These are phyloP conservation scores for Heterocephalus glaber DNA, from an alignment of 2,113 vertebrate species.

Conservation along the genomic window DNA sequence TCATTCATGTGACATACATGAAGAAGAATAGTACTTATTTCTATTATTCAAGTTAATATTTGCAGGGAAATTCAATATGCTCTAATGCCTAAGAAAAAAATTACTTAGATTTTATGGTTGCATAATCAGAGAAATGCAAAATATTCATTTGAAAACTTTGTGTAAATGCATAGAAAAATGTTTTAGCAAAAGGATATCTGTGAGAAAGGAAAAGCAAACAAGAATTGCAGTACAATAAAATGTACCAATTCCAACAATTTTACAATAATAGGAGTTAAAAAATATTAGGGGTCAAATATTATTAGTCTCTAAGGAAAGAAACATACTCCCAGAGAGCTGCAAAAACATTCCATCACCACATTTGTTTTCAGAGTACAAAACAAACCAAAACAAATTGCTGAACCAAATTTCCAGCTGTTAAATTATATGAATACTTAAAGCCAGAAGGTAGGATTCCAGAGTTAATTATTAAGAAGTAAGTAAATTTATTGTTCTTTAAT, in stretches of 20 bases:
- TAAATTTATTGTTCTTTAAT: background rate
- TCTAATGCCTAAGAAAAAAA: background rate
- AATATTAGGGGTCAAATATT: background rate
- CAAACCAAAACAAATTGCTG: background rate
- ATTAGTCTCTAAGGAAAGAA: background rate
- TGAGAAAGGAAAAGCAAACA: background rate
- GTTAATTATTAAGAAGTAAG: conserved; percentile 15
- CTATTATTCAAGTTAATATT: background rate
- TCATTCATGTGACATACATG: background rate
- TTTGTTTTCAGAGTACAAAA: background rate
- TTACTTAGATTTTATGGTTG: background rate
- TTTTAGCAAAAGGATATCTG: background rate
- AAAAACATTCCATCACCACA: background rate
- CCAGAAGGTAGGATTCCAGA: background rate
- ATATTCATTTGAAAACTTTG: background rate
- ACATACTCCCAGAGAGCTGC: background rate
- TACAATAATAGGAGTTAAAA: background rate
- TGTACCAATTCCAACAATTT: background rate
- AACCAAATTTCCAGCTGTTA: background rate
- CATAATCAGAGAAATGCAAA: background rate
- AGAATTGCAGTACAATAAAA: background rate
- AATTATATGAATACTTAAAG: background rate
- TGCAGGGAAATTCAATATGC: background rate
- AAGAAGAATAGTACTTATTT: background rate
- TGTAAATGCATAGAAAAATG: background rate